A percentile compares a stretch with the other conserved stretches of the same genome.
Conservation (phyloP, 2,797 vertebrate genomes). For the Periophthalmus magnuspinnatus region DNA sequence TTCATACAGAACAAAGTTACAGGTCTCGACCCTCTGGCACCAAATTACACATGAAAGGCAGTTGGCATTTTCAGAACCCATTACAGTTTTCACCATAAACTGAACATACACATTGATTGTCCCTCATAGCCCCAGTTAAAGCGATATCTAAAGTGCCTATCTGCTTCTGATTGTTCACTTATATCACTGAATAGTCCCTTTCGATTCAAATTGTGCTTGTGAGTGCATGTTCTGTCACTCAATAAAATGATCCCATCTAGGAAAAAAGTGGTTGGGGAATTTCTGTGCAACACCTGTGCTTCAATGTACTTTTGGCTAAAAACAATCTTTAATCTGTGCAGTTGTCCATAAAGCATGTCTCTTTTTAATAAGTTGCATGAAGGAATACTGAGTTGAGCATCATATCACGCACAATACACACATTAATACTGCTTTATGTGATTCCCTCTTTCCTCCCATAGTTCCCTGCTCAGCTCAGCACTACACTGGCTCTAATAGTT, state of each 20-base stretch:
- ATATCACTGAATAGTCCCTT: constrained; percentile 46
- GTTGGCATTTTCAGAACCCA: constrained; percentile 33
- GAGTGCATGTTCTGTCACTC: constrained; percentile 34
- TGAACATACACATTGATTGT: constrained; percentile 43
- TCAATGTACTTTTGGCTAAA: constrained; percentile 65
- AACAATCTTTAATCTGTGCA: constrained; percentile 52
- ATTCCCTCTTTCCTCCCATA: constrained; percentile 68
- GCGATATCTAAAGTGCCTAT: constrained; percentile 63
- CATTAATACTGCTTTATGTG: constrained; percentile 68
- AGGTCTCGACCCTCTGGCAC: constrained; percentile 40
- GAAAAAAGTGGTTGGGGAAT: constrained; percentile 79
- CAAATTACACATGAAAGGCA: constrained; percentile 50
- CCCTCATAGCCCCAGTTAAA: constrained; percentile 52
- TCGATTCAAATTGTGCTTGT: constrained; percentile 54
- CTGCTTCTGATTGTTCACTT: constrained; percentile 43
- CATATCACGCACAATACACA: constrained; percentile 63
- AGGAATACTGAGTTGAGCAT: constrained; percentile 68
- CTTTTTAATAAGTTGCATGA: constrained; percentile 48
- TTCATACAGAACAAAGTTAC: constrained; percentile 62
- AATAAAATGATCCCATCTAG: constrained; percentile 60
- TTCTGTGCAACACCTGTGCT: constrained; percentile 73
- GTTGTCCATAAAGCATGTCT: constrained; percentile 51
- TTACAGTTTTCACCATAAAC: constrained; percentile 14
- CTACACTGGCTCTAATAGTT: background rate
- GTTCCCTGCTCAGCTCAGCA: constrained; percentile 49